Evolutionary conservation across 2,113 vertebrate species (phyloP).

Genomic region (Elachura formosa): DNA sequence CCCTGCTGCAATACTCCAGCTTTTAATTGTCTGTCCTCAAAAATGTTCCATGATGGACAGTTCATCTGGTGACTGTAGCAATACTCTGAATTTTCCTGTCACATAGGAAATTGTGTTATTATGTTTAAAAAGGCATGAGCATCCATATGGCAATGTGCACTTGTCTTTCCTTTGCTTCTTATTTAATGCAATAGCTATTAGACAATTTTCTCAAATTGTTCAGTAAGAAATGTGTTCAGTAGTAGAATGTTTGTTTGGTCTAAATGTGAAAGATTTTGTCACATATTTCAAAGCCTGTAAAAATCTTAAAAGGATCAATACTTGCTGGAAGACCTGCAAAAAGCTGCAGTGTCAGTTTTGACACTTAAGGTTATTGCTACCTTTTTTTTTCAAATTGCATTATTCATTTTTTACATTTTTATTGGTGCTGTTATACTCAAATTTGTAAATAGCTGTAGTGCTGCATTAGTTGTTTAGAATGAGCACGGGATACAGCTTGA

Average conservation of each 20-base stretch:
- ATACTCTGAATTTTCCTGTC: background rate
- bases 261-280: constrained; percentile 13
- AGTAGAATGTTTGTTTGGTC: constrained; percentile 9
- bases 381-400: constrained; percentile 11
- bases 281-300: constrained; percentile 28
- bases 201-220: background rate
- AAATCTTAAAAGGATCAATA: constrained; percentile 27
- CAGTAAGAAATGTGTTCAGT: background rate
- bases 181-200: background rate
- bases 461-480: constrained; percentile 34
- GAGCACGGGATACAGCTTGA: background rate
- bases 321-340: constrained; percentile 36
- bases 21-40: background rate
- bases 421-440: constrained; percentile 3
- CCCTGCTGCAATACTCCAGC: background rate
- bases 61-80: background rate
- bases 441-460: constrained; percentile 17
- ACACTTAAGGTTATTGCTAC: background rate
- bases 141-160: background rate
- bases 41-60: background rate
- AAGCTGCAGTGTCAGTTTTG: constrained; percentile 34
- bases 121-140: background rate
- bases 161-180: background rate
- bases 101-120: background rate
- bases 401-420: constrained; percentile 38